These are phyloP conservation scores for Microcebus tavaratra DNA, from an alignment of 2,113 vertebrate species.

Conservation along the genomic window DNA sequence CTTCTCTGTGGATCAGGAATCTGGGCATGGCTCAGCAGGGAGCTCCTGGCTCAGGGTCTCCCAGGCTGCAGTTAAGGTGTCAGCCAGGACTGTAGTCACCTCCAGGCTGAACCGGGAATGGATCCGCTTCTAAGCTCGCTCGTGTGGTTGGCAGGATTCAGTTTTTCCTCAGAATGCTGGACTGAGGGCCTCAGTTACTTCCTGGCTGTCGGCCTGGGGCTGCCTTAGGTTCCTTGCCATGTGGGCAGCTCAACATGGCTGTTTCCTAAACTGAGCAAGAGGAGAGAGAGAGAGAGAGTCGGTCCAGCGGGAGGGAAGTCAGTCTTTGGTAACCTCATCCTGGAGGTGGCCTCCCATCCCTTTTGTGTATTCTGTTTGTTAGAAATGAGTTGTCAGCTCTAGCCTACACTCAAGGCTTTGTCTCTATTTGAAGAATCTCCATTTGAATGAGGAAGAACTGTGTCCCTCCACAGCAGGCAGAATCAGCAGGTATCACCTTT, in stretches of 20 bases:
- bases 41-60: neutral
- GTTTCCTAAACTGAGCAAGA: neutral
- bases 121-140: neutral
- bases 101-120: neutral
- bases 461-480: neutral
- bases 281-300: neutral
- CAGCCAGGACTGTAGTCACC: neutral
- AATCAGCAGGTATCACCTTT: neutral
- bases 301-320: neutral
- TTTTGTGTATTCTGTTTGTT: neutral
- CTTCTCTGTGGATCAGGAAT: neutral
- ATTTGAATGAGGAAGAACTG: neutral
- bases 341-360: neutral
- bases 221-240: neutral
- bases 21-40: too few relatives aligned
- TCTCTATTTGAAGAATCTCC: neutral
- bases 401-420: neutral
- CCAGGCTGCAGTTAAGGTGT: neutral
- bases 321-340: neutral
- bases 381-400: neutral
- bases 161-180: neutral
- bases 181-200: neutral
- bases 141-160: neutral
- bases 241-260: neutral
- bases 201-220: neutral